Evolutionary conservation across 2,888 invertebrate genomes (phyloP).

Genomic region (Dynastes maya): DNA sequence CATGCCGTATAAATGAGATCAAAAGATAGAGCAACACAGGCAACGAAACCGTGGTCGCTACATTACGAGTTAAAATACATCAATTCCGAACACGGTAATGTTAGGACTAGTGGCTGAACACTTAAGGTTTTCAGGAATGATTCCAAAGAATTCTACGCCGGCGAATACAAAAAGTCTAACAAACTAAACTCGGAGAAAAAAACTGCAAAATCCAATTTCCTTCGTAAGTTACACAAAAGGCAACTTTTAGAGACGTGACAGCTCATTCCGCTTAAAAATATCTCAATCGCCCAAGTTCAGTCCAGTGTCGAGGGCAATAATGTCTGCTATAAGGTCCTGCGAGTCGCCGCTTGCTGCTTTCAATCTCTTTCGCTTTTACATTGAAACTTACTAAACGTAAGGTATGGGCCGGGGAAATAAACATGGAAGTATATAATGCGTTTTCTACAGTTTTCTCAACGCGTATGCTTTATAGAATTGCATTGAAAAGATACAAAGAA

Average conservation of each 20-base stretch:
- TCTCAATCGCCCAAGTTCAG: conserved; percentile 52
- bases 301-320: conserved; percentile 49
- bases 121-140: conserved; percentile 53
- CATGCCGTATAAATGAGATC: neutral
- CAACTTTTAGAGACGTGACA: conserved; percentile 57
- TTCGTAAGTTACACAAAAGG: conserved; percentile 56
- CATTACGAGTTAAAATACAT: conserved; percentile 3
- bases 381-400: conserved; percentile 4
- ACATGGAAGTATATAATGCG: neutral
- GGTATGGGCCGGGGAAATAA: neutral
- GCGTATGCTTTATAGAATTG: neutral
- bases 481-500: neutral
- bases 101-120: conserved; percentile 25
- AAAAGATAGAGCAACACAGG: neutral
- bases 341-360: conserved; percentile 45
- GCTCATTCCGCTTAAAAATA: conserved; percentile 56
- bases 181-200: conserved; percentile 53
- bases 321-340: conserved; percentile 45
- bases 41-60: neutral
- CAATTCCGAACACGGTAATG: neutral
- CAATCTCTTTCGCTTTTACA: conserved; percentile 31
- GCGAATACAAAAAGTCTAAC: conserved; percentile 53
- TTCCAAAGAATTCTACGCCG: conserved; percentile 53
- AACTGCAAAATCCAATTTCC: conserved; percentile 58
- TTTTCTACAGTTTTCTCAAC: neutral